Percentiles rank a stretch among this genome's conserved stretches.
Conservation (phyloP, 2,113 vertebrate genomes). For the Oryzias javanicus region DNA sequence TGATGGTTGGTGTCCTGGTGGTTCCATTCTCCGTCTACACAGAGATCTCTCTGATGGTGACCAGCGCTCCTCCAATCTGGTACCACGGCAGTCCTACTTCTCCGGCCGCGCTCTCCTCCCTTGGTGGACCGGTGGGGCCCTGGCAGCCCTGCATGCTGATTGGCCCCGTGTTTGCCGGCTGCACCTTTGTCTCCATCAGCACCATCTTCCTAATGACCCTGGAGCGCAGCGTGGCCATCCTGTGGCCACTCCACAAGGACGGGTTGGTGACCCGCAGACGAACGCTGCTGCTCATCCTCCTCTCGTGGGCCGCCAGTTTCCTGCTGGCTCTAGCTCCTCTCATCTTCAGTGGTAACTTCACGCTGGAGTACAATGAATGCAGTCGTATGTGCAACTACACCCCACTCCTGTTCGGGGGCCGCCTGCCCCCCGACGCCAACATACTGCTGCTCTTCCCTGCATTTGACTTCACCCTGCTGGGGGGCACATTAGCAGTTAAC, state of each 20-base stretch:
- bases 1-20: conserved; percentile 80
- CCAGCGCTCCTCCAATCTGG: conserved; percentile 59
- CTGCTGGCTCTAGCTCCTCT: conserved; percentile 75
- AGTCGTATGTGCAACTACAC: conserved; percentile 84
- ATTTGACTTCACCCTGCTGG: conserved; percentile 80
- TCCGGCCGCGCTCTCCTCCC: conserved; percentile 10
- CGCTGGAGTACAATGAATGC: conserved; percentile 82
- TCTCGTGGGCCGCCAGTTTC: conserved; percentile 80
- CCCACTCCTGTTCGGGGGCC: conserved; percentile 50
- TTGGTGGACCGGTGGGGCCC: conserved; percentile 14
- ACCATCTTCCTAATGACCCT: conserved; percentile 84
- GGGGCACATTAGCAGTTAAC: conserved; percentile 77
- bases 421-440: conserved; percentile 61
- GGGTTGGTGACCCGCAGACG: conserved; percentile 76
- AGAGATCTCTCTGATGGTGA: conserved; percentile 78
- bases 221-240: conserved; percentile 81
- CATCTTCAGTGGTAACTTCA: conserved; percentile 74
- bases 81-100: conserved; percentile 58
- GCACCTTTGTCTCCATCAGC: conserved; percentile 86
- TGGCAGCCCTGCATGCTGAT: conserved; percentile 81
- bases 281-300: conserved; percentile 72
- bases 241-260: conserved; percentile 81
- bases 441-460: conserved; percentile 81
- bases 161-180: conserved; percentile 82
- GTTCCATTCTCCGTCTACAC: conserved; percentile 83